phyloP scores from a whole-genome alignment of 1,140 invertebrate genomes.

The Ostrea denselamellosa region DNA sequence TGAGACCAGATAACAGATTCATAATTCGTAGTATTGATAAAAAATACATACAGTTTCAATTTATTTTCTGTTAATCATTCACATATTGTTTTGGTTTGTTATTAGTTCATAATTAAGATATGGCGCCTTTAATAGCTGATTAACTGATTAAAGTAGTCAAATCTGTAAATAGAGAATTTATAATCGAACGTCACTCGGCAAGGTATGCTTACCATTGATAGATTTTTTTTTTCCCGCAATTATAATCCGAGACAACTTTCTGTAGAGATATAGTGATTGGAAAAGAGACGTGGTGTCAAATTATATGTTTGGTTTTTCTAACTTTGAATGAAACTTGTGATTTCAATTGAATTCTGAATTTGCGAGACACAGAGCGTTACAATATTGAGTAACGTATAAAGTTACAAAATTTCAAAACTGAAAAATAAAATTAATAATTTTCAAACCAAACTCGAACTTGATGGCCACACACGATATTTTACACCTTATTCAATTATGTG shows the following conservation, averaged over 20 bases:
- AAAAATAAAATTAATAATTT: not conserved
- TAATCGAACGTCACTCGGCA: no score
- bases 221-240: not conserved
- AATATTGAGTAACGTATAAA: not conserved
- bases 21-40: no score
- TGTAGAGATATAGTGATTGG: not conserved
- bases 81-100: no score
- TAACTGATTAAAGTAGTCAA: not conserved
- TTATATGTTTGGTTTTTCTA: not conserved
- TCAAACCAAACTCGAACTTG: conserved; percentile 28
- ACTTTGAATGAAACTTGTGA: not conserved
- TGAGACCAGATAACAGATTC: not conserved
- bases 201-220: not conserved
- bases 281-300: not conserved
- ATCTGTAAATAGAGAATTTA: not conserved
- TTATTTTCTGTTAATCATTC: no score
- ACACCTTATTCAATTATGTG: conserved; percentile 36
- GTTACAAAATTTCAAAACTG: conserved; percentile 9
- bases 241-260: not conserved
- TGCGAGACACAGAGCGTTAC: not conserved
- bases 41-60: no score
- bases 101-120: no score
- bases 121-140: not conserved
- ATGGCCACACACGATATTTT: conserved; percentile 23
- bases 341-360: not conserved